Conservation (phyloP, 2,888 invertebrate genomes). For the Macrophya annulata region DNA sequence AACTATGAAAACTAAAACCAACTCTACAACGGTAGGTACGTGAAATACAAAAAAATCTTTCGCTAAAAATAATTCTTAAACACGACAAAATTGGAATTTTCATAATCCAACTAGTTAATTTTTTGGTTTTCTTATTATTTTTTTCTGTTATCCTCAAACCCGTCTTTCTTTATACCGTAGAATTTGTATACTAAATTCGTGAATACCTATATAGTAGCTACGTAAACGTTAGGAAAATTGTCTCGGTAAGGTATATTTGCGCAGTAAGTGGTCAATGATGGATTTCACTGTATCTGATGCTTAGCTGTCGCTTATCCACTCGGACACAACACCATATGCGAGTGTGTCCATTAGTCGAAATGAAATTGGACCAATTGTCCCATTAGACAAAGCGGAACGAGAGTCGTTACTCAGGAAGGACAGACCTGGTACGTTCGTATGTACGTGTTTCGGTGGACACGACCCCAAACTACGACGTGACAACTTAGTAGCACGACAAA, state of each 20-base stretch:
- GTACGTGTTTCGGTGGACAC: conserved; percentile 20
- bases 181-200: not conserved
- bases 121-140: not conserved
- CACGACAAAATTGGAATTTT: too few relatives aligned
- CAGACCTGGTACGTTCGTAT: not conserved
- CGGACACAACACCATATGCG: not conserved
- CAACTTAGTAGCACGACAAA: conserved; percentile 12
- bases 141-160: not conserved
- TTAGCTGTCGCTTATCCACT: conserved; percentile 13
- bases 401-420: conserved; percentile 37
- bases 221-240: not conserved
- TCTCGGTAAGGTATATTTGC: not conserved
- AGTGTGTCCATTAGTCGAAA: conserved; percentile 44
- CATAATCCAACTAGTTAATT: too few relatives aligned
- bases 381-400: conserved; percentile 46
- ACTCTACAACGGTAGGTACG: too few relatives aligned
- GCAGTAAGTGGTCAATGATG: conserved; percentile 21
- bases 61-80: too few relatives aligned
- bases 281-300: not conserved
- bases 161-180: not conserved
- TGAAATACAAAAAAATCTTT: too few relatives aligned
- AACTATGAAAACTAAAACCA: too few relatives aligned
- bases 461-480: conserved; percentile 6
- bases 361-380: conserved; percentile 53
- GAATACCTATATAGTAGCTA: not conserved